phyloP scores from a whole-genome alignment of 2,797 vertebrate species.

The Eulemur coronatus region DNA sequence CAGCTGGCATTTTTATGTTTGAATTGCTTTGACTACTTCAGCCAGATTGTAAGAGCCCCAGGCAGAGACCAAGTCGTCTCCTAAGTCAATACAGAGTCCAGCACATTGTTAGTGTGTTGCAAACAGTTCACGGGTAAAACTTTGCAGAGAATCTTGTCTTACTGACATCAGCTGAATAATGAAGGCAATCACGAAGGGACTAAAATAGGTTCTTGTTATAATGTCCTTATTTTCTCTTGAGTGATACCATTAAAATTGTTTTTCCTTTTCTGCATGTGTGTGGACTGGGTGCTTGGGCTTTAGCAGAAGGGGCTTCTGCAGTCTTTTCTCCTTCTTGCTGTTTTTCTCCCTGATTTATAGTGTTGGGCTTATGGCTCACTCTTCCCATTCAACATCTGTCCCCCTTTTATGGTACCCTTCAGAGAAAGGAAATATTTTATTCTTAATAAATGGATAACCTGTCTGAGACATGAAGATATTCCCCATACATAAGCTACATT shows the following conservation, averaged over 20 bases:
- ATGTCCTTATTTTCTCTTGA: slow-evolving; percentile 49
- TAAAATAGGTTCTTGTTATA: slow-evolving; percentile 44
- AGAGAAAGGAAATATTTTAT: slow-evolving; percentile 72
- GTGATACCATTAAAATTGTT: slow-evolving; percentile 26
- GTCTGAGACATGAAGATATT: slow-evolving; percentile 68
- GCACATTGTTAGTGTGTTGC: background rate
- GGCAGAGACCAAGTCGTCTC: slow-evolving; percentile 17
- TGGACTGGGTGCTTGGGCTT: background rate
- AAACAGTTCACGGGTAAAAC: background rate
- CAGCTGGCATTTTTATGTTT: slow-evolving; percentile 65
- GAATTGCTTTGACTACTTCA: slow-evolving; percentile 55
- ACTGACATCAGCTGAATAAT: slow-evolving; percentile 52
- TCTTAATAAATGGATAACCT: slow-evolving; percentile 71
- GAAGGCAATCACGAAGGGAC: background rate
- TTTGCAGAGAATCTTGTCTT: slow-evolving; percentile 11
- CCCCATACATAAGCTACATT: slow-evolving; percentile 56
- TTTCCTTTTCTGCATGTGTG: slow-evolving; percentile 35
- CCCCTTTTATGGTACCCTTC: slow-evolving; percentile 49
- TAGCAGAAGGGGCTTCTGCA: background rate
- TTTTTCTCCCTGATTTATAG: slow-evolving; percentile 54
- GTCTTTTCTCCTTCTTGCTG: slow-evolving; percentile 15
- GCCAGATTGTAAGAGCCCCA: slow-evolving; percentile 47
- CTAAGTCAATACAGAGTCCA: slow-evolving; percentile 9
- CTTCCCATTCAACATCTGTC: slow-evolving; percentile 70
- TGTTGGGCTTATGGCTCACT: slow-evolving; percentile 11